Evolutionary conservation across 2,888 invertebrate species (phyloP).

Genomic region (Caenorhabditis afra): DNA sequence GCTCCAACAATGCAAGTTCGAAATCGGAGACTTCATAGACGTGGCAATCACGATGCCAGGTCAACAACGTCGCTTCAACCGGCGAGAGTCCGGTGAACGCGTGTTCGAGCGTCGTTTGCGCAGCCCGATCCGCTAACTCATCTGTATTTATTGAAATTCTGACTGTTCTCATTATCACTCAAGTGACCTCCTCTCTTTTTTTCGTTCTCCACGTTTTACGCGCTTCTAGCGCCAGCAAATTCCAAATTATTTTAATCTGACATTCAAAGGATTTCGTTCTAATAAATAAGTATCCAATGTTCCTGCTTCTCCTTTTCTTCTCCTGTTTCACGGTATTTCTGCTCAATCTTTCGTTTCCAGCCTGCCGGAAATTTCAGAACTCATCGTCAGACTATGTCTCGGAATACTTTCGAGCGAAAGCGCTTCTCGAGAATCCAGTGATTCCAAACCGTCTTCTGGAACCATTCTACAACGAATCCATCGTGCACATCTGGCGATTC

Average conservation of each 20-base stretch:
- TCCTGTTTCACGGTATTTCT: neutral
- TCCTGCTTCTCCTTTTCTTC: neutral
- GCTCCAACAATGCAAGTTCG: constrained; percentile 87
- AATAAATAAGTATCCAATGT: neutral
- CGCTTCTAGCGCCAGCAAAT: neutral
- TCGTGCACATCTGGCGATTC: constrained; percentile 16
- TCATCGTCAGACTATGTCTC: neutral
- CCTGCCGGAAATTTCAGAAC: neutral
- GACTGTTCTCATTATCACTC: neutral
- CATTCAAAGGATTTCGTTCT: no score
- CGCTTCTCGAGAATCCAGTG: constrained; percentile 5
- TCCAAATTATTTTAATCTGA: neutral
- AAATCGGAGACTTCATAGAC: constrained; percentile 96
- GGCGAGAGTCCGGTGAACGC: constrained; percentile 2
- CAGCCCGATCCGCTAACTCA: constrained; percentile 50
- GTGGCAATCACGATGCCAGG: constrained; percentile 87
- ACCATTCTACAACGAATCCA: constrained; percentile 15
- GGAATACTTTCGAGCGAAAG: neutral
- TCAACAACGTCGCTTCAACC: constrained; percentile 31
- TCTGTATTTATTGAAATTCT: constrained; percentile 10
- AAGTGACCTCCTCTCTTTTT: constrained; percentile 4
- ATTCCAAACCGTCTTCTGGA: constrained; percentile 38
- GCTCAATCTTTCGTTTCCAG: neutral
- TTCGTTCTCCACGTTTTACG: neutral
- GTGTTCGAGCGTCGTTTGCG: constrained; percentile 56